Evolutionary conservation across 2,797 vertebrate species (phyloP), one percentile per base, ranked within the genome.

Genomic region (Agapornis canus): DNA sequence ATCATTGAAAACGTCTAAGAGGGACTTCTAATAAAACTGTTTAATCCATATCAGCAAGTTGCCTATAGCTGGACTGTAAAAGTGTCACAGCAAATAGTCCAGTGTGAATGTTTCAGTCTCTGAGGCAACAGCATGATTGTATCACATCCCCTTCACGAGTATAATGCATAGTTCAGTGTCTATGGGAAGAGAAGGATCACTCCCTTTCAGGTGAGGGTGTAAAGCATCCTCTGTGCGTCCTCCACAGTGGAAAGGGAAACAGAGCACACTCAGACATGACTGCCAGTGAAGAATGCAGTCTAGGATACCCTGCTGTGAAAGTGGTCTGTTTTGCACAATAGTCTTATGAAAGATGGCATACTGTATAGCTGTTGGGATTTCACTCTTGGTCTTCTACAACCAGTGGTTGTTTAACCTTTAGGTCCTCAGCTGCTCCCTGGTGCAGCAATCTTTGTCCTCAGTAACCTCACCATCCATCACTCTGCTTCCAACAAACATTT

Each of bases 251-350:
- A 86, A 37, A 57, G 25, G n/a, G 54, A 89, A 49, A 25, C 40
- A 86, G 63, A 84, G 51, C 21, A 22, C 6, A 3, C 26, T 52
- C 43, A 89, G 59, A 80, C 82, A 26, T 1, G 8, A 56, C 57
- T 86, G 26, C n/a, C 45, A 52, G 49, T 10, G 19, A 91, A 54
- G 85, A 96, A 94, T 64, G 40, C 32, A 64, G 71, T 37, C 73
- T 35, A 31, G 57, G 75, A 77, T 32, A 60, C 40, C 84, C 90
- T 69, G 72, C 78, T 91, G 89, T 51, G 84, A 80, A 73, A 89
- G 72, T 43, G 72, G 71, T 71, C 89, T 69, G 45, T 81, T 95
- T 91, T 95, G 61, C 86, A 92, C 82, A 96, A 93, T 37, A 78
- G 61, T 19, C 82, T 93, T 78, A 64, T 56, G 91, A 94, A 94